These are phyloP conservation scores for Threskiornis aethiopicus DNA, from an alignment of 2,797 vertebrate genomes.

Conservation along the genomic window DNA sequence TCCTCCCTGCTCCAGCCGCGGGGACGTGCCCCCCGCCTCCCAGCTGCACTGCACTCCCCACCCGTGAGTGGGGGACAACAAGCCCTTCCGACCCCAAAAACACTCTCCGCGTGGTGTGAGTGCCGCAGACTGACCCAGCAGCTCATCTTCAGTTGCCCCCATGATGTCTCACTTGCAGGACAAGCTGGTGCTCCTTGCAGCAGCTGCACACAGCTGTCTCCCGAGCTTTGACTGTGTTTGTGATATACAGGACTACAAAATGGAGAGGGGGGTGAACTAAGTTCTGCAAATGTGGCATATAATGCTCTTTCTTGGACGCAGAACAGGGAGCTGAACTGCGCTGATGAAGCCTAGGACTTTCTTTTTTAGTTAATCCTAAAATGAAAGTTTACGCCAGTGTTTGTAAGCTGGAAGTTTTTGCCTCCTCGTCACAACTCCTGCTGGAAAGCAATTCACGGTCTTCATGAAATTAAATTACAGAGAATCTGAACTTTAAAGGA, in stretches of 20 bases:
- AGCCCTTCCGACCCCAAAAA: background rate
- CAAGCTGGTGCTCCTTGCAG: background rate
- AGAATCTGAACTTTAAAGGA: background rate
- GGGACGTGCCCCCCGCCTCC: background rate
- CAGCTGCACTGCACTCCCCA: background rate
- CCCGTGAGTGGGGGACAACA: rapidly evolving
- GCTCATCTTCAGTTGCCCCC: background rate
- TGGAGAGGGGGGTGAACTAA: rapidly evolving
- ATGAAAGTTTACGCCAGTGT: background rate
- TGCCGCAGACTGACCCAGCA: background rate
- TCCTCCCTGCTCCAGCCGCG: background rate
- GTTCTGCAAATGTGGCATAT: background rate
- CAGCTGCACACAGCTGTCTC: background rate
- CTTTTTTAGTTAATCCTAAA: background rate
- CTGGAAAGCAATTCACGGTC: background rate
- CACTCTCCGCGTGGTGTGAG: no score
- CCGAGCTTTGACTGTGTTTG: background rate
- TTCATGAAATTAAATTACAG: background rate
- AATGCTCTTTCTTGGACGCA: background rate
- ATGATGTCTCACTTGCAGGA: background rate
- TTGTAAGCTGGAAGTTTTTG: background rate
- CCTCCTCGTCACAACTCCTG: rapidly evolving
- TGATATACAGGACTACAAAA: background rate
- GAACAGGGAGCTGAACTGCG: background rate
- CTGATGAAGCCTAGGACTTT: background rate